Base-by-base conservation (phyloP, 2,113 vertebrate species). In the Ammospiza nelsoni region DNA sequence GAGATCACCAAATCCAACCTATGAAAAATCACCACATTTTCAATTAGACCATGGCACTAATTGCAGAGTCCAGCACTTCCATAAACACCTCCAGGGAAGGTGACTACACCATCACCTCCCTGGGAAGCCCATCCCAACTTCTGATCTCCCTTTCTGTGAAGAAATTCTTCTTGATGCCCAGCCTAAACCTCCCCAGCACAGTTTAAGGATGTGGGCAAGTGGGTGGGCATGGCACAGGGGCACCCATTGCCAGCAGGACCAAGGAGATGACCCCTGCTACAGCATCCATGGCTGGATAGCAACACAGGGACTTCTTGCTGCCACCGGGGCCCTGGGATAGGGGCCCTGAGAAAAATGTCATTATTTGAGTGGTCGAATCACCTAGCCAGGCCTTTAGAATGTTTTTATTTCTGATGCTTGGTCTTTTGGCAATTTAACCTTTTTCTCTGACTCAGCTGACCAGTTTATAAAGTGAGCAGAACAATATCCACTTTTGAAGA, bases 221-320 rank as follows among this genome's bases (percentile, higher is more conserved):
- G 6, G 9, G 16, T 63, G 27, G 17, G 41, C 21, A 22, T 10
- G 5, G 17, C 29, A 37, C 6, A 0, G 25, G 5, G 7, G 19
- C 19, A 33, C 29, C 21, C 27, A 39, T 2, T 18, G 51, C 29
- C 11, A 7, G 25, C 44, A 46, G 33, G n/a, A 61, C 23, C 57
- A 15, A 9, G 19, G 14, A 84, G 19, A 7, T 43, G 3, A 5
- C 29, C 11, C 31, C 21, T 28, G 39, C 75, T 49, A 31, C 3
- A 4, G 33, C 5, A 2, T 29, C 2, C 0, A 1, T 37, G 31
- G 9, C 68, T n/a, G 31, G 21, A 5, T 5, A 48, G 35, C 13
- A 44, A 25, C 31, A n/a, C 17, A 18, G 41, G 13, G 19, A 14
- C 9, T 74, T 79, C 16, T 20, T 41, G 39, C 39, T 85, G n/a